Conservation (phyloP, 2,888 invertebrate genomes). For the Ernsta delagoae region DNA sequence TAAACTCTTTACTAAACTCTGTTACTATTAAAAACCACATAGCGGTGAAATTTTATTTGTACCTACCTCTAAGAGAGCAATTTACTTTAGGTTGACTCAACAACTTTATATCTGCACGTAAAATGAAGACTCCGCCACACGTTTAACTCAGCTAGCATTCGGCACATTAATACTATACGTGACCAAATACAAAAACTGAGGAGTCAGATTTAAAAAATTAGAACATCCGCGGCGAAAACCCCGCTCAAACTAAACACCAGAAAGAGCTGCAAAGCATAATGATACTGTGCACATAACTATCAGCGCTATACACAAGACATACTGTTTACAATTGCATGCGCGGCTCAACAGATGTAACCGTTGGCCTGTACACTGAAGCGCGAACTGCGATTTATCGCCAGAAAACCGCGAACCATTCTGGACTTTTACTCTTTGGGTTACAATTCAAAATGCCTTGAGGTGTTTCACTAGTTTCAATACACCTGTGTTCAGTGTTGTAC, state of each 20-base stretch:
- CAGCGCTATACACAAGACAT: conserved; percentile 36
- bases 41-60: background rate
- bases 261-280: conserved; percentile 36
- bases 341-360: conserved; percentile 39
- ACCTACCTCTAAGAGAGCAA: background rate
- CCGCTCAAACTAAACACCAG: conserved; percentile 35
- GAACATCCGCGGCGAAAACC: conserved; percentile 27
- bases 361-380: conserved; percentile 23
- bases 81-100: background rate
- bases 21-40: background rate
- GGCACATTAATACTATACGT: conserved; percentile 33
- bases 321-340: conserved; percentile 42
- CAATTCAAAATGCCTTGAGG: background rate
- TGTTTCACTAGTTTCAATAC: background rate
- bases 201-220: conserved; percentile 37
- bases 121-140: conserved; percentile 1
- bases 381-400: background rate
- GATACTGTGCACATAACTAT: conserved; percentile 37
- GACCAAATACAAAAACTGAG: conserved; percentile 28
- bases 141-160: conserved; percentile 8
- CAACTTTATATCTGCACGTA: conserved; percentile 1
- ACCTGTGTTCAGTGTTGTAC: conserved; percentile 5
- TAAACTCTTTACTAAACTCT: too few relatives aligned
- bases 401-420: background rate
- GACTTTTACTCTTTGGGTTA: conserved; percentile 1